Conservation (phyloP, 2,888 invertebrate genomes). For the Ecliptopera silaceata region DNA sequence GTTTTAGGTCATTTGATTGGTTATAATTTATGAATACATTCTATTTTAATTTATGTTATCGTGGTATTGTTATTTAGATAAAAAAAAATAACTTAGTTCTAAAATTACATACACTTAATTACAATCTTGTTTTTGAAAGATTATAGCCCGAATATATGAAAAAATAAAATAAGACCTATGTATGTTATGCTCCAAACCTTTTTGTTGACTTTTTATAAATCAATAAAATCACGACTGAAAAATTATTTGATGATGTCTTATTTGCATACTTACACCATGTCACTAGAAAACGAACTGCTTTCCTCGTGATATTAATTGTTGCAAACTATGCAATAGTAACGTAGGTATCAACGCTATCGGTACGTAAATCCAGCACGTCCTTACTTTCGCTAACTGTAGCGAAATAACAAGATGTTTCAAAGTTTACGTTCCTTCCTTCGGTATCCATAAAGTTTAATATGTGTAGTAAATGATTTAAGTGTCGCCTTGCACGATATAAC, state of each 20-base stretch:
- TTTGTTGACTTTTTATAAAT: no score
- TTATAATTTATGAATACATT: conserved; percentile 2
- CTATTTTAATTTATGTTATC: no score
- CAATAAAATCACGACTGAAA: no score
- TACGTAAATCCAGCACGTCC: conserved; percentile 26
- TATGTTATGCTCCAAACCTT: no score
- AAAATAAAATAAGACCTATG: no score
- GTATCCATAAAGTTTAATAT: conserved; percentile 27
- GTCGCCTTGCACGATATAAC: conserved; percentile 22
- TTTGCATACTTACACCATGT: no score
- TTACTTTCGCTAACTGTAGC: conserved; percentile 45
- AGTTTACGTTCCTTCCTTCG: conserved; percentile 23
- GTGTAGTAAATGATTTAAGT: conserved; percentile 28
- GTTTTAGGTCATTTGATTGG: conserved; percentile 2
- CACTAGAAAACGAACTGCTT: not conserved
- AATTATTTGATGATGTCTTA: no score
- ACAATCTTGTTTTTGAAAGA: no score
- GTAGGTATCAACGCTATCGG: not conserved
- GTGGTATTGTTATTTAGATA: no score
- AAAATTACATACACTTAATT: no score
- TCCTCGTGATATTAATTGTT: not conserved
- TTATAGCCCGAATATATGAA: no score
- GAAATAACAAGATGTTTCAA: conserved; percentile 43
- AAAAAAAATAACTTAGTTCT: no score
- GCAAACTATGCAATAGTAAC: not conserved